These are phyloP conservation scores for Synanthedon vespiformis DNA, from an alignment of 2,888 invertebrate genomes.

Conservation along the genomic window DNA sequence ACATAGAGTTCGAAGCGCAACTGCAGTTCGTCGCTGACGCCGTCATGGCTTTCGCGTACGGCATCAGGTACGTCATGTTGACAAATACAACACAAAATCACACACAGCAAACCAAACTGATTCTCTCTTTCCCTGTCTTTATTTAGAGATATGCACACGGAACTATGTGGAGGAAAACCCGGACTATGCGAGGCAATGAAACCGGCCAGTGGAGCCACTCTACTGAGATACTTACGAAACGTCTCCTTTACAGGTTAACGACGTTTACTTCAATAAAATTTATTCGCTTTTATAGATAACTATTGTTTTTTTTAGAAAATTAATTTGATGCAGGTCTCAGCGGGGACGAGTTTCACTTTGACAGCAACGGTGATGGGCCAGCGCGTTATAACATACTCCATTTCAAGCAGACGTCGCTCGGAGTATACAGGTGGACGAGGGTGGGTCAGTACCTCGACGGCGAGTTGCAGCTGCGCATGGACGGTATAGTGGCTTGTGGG, in stretches of 20 bases:
- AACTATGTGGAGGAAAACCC: conserved; percentile 78
- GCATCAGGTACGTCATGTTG: conserved; percentile 72
- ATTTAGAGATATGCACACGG: conserved; percentile 85
- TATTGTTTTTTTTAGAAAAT: not conserved
- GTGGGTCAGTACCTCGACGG: conserved; percentile 90
- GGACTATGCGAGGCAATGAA: conserved; percentile 91
- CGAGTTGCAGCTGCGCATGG: conserved; percentile 81
- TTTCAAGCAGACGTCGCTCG: conserved; percentile 83
- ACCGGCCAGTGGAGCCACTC: conserved; percentile 87
- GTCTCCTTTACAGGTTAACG: conserved; percentile 76
- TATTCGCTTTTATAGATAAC: not conserved
- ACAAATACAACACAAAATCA: not conserved
- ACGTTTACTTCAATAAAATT: not conserved
- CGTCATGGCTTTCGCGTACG: conserved; percentile 92
- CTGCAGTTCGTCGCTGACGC: conserved; percentile 96
- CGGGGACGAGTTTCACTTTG: conserved; percentile 90
- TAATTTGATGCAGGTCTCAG: conserved; percentile 76
- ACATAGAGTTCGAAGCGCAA: conserved; percentile 90
- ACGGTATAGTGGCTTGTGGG: conserved; percentile 62
- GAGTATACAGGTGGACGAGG: conserved; percentile 84
- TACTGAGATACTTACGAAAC: conserved; percentile 85
- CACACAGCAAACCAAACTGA: not conserved
- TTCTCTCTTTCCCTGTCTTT: not conserved
- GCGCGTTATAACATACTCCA: conserved; percentile 95
- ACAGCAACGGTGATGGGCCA: conserved; percentile 90